Base-by-base conservation (phyloP, 1,140 invertebrate species). In the Psilanteris sp. region DNA sequence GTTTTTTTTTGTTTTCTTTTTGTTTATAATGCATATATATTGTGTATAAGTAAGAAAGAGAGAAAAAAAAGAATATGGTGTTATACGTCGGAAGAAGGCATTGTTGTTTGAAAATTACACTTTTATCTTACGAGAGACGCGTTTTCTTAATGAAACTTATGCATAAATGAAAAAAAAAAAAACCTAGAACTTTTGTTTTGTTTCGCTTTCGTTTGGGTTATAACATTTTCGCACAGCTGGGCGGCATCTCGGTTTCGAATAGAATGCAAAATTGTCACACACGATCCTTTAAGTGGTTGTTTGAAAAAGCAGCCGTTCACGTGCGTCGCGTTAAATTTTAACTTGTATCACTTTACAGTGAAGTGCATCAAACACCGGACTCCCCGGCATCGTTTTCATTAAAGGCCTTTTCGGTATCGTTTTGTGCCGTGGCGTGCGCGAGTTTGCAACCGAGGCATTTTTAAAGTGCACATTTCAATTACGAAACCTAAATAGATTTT, bases 1-100 rank as follows among this genome's bases (percentile, higher is more conserved):
- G 46, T 68, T 68, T n/a, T n/a, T n/a, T n/a, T n/a, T n/a, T n/a
- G n/a, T n/a, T n/a, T 41, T 74, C 54, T 62, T 46, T n/a, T 15
- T 62, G 61, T 68, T 75, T 62, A 62, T 66, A 66, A 74, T 66
- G 52, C 22, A 74, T 62, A 34, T 48, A 34, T 54, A 26, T 9
- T 39, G 10, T 10, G 39, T 55, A 22, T 27, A 29, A 20, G 43
- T 44, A 29, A 6, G 20, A 4, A 8, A 15, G 8, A 34, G 3
- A 34, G 9, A 37, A 43, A 8, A 41, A n/a, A 1, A 43, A 34
- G 29, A 50, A 26, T 20, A 11, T 32, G 44, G 44, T 11, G 10
- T 48, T 48, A 34, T 48, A 32, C 6, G 15, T 27, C 13, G 13
- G 34, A 34, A 34, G 27, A 34, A 9, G 44, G 5, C 14, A 34